phyloP scores from a whole-genome alignment of 2,113 vertebrate species.

The Cyprinodon variegatus region DNA sequence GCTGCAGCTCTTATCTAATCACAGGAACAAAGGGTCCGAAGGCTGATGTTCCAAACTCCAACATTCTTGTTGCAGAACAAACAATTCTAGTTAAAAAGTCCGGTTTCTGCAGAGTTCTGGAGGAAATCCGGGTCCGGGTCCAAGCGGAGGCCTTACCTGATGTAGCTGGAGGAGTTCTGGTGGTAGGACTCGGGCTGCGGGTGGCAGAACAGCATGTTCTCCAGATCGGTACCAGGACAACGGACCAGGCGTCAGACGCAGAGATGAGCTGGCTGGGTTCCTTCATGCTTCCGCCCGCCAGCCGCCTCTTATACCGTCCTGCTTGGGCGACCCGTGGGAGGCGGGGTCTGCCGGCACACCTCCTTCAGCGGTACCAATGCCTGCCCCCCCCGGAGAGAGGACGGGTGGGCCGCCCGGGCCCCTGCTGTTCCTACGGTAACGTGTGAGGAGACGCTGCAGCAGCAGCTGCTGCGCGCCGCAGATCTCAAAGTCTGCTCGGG shows the following conservation, averaged over 20 bases:
- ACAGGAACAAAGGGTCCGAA: neutral
- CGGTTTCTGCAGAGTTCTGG: no score
- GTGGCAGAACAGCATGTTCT: slow-evolving; percentile 90
- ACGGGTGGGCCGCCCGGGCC: no score
- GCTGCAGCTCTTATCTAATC: neutral
- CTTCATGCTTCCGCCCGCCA: neutral
- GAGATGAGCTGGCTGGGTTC: slow-evolving; percentile 11
- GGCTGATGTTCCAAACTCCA: neutral
- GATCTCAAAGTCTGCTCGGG: slow-evolving; percentile 32
- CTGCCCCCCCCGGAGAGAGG: no score
- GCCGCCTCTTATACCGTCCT: slow-evolving; percentile 66
- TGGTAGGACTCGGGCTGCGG: slow-evolving; percentile 90
- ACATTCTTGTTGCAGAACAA: neutral
- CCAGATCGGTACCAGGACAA: slow-evolving; percentile 7
- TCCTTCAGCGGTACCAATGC: slow-evolving; percentile 21
- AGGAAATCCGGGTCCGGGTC: no score
- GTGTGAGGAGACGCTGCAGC: no score
- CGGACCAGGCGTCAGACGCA: neutral
- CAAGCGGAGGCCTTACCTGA: slow-evolving; percentile 78
- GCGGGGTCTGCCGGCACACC: slow-evolving; percentile 30
- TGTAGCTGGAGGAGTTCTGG: slow-evolving; percentile 85
- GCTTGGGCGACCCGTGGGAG: slow-evolving; percentile 56
- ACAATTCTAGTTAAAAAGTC: neutral
- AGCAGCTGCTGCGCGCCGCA: no score
- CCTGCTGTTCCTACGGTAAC: no score